These are phyloP conservation scores for Oenanthe oenanthe DNA, from an alignment of 2,113 vertebrate genomes.

Conservation along the genomic window DNA sequence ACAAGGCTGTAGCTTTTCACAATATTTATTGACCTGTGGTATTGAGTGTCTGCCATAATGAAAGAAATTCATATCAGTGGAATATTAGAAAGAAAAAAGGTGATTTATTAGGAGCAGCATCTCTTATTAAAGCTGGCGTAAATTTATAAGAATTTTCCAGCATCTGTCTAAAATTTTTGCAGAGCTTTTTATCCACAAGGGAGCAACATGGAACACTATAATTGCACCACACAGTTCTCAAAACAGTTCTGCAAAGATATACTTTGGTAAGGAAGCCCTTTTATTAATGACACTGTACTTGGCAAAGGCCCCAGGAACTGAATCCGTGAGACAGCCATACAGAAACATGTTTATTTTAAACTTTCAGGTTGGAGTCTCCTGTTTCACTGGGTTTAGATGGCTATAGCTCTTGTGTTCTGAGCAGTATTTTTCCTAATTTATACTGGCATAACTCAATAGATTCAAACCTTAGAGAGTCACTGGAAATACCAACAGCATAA, in stretches of 20 bases:
- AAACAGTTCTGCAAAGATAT: neutral
- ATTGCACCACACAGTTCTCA: neutral
- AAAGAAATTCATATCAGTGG: neutral
- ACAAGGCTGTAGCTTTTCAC: neutral
- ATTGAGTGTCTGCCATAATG: neutral
- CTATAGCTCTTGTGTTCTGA: neutral
- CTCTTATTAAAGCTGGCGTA: constrained; percentile 12
- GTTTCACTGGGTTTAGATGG: neutral
- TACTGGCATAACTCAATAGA: neutral
- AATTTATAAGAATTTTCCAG: constrained; percentile 22
- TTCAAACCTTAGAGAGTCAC: neutral
- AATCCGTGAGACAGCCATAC: neutral
- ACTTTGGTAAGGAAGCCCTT: neutral
- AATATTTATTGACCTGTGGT: neutral
- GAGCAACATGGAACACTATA: neutral
- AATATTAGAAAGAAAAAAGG: neutral
- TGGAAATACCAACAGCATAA: neutral
- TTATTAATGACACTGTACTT: neutral
- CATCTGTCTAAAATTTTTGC: neutral
- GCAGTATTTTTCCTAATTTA: neutral
- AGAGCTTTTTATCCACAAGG: neutral
- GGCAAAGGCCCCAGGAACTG: neutral
- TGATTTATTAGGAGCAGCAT: neutral
- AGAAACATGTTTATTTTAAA: constrained; percentile 31
- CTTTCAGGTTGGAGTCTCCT: neutral